A percentile compares a stretch with the other conserved stretches of the same genome.
phyloP scores from a whole-genome alignment of 2,888 invertebrate species.

The Linnaemya vulpina region DNA sequence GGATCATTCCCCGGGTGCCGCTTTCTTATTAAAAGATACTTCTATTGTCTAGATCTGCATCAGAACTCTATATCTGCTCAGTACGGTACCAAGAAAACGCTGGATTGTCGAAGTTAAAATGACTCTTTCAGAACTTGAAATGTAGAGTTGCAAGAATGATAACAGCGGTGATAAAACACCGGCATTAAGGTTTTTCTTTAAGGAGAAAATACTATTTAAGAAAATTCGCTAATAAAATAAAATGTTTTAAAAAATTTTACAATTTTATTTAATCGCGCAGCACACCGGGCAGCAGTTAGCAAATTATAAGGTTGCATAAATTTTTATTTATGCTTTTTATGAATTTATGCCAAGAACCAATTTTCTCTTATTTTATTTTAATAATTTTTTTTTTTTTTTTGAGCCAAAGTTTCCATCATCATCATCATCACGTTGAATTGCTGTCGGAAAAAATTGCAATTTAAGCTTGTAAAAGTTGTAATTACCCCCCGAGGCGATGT shows the following conservation, averaged over 20 bases:
- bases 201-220: not conserved
- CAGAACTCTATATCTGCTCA: too few relatives aligned
- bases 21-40: too few relatives aligned
- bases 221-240: too few relatives aligned
- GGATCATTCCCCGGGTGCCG: too few relatives aligned
- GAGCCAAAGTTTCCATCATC: constrained; percentile 52
- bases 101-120: too few relatives aligned
- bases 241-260: too few relatives aligned
- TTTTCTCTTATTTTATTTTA: not conserved
- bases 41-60: too few relatives aligned
- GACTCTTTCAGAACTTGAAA: too few relatives aligned
- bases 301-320: constrained; percentile 56
- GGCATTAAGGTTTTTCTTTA: too few relatives aligned
- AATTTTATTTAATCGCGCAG: not conserved
- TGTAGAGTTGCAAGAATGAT: too few relatives aligned
- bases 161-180: too few relatives aligned
- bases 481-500: constrained; percentile 61
- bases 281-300: constrained; percentile 1
- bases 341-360: constrained; percentile 19
- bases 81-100: too few relatives aligned
- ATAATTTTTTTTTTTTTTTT: constrained; percentile 19
- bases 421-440: constrained; percentile 51
- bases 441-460: constrained; percentile 60
- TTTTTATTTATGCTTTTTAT: constrained; percentile 46
- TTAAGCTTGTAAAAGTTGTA: constrained; percentile 61